These are phyloP conservation scores for Euproctis similis DNA, from an alignment of 2,888 invertebrate genomes.

Conservation along the genomic window DNA sequence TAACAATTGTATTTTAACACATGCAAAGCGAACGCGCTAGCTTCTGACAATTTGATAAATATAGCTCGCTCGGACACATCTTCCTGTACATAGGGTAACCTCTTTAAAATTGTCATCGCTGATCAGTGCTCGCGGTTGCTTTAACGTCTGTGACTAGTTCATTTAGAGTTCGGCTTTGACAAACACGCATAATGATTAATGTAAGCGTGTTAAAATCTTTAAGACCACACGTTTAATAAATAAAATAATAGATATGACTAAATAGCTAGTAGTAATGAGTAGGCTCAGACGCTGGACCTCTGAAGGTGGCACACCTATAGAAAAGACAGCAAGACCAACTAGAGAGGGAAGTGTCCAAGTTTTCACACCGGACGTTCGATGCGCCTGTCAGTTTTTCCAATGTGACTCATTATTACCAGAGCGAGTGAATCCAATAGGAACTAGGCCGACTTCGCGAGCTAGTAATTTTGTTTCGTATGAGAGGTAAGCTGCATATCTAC, in stretches of 20 bases:
- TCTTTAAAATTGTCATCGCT: slow-evolving; percentile 72
- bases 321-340: slow-evolving; percentile 80
- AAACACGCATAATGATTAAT: slow-evolving; percentile 52
- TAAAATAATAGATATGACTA: slow-evolving; percentile 39
- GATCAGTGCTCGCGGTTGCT: slow-evolving; percentile 70
- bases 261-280: slow-evolving; percentile 60
- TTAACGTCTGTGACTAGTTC: slow-evolving; percentile 67
- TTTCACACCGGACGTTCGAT: slow-evolving; percentile 86
- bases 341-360: slow-evolving; percentile 83
- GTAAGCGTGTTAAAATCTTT: slow-evolving; percentile 33
- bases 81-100: slow-evolving; percentile 68
- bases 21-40: slow-evolving; percentile 68
- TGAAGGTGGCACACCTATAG: slow-evolving; percentile 79
- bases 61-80: slow-evolving; percentile 59
- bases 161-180: slow-evolving; percentile 54
- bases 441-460: slow-evolving; percentile 79
- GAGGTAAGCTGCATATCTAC: slow-evolving; percentile 51
- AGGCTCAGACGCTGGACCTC: slow-evolving; percentile 79
- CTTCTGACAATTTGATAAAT: slow-evolving; percentile 66
- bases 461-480: slow-evolving; percentile 61
- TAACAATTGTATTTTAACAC: slow-evolving; percentile 55
- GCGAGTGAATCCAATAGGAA: slow-evolving; percentile 80
- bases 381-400: slow-evolving; percentile 90
- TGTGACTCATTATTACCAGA: slow-evolving; percentile 87
- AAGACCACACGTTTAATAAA: slow-evolving; percentile 30